Percentiles rank a stretch among this genome's conserved stretches.
Conservation (phyloP, 2,888 invertebrate genomes). For the Lysandra bellargus region DNA sequence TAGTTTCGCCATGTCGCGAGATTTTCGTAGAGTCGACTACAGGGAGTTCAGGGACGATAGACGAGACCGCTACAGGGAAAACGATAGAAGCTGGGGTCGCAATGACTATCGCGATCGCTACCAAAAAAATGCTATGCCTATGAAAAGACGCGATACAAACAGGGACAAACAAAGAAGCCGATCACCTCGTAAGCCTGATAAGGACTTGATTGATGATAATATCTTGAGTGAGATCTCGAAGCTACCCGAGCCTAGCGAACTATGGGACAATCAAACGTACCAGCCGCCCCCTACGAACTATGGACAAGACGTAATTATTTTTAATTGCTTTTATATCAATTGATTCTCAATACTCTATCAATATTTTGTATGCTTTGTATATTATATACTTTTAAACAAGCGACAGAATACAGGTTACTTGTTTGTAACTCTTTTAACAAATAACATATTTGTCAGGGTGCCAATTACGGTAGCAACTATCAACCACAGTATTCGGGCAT, state of each 20-base stretch:
- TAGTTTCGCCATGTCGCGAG: constrained; percentile 45
- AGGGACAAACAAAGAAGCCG: constrained; percentile 58
- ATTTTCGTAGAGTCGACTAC: constrained; percentile 42
- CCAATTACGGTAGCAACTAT: constrained; percentile 53
- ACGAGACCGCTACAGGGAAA: constrained; percentile 43
- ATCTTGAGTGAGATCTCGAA: constrained; percentile 70
- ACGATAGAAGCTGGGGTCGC: constrained; percentile 50
- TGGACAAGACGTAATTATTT: constrained; percentile 41
- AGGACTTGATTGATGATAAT: constrained; percentile 67
- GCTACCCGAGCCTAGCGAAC: constrained; percentile 67
- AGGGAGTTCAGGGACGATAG: constrained; percentile 38
- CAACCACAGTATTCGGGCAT: constrained; percentile 61
- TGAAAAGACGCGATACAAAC: constrained; percentile 58
- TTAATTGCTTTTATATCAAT: neutral
- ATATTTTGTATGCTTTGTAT: neutral
- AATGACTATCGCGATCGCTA: constrained; percentile 51
- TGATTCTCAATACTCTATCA: neutral
- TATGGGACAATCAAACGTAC: constrained; percentile 66
- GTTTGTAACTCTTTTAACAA: neutral
- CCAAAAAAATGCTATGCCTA: constrained; percentile 44
- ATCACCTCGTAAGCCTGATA: constrained; percentile 63
- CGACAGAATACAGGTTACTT: neutral
- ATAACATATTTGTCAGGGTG: constrained; percentile 39
- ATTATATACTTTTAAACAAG: neutral
- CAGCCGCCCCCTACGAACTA: constrained; percentile 38